Base-by-base conservation (phyloP, 2,113 vertebrate genomes). In the Callipepla squamata region DNA sequence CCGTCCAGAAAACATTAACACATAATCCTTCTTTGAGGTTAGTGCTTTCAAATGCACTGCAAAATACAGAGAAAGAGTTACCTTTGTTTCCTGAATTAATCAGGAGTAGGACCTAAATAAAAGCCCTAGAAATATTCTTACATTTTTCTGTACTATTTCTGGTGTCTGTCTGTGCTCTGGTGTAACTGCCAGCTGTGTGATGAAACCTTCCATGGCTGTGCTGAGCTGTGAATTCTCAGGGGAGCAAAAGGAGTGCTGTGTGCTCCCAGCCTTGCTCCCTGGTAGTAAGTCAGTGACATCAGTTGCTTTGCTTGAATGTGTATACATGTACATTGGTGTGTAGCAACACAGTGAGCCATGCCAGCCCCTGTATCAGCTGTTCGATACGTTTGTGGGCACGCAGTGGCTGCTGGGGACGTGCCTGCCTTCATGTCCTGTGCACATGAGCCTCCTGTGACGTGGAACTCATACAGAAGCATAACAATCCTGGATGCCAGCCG, bases 211-310 rank as follows among this genome's bases (percentile, higher is more conserved):
- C 12, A 4, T 1, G 32, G 69, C 4, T 3, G 2, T 4, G 23
- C 8, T 17, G 15, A 44, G 51, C 15, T 28, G 18, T 9, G 2
- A 30, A 63, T 30, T 34, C 67, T 38, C 36, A 32, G 55, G 34
- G 48, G 62, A 74, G 61, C 32, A 34, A 8, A 40, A 51, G 59
- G 18, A 28, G 13, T 10, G 19, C n/a, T 5, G 0, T 1, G 5
- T n/a, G 17, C 17, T 65, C 50, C 30, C 55, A 8, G 47, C 9
- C 4, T 5, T 26, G 34, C 36, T 45, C 69, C 38, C 50, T 11
- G 38, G 1, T 67, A 42, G 13, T 2, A 7, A 28, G 15, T 28
- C 0, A 2, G 25, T 28, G 55, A 30, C 28, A 40, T 34, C 53
- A 53, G 55, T 18, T 70, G 45, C 50, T 87, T 38, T 11, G 18